Evolutionary conservation across 2,797 vertebrate species (phyloP), one percentile per base, ranked within the genome.

Genomic region (Semotilus atromaculatus): DNA sequence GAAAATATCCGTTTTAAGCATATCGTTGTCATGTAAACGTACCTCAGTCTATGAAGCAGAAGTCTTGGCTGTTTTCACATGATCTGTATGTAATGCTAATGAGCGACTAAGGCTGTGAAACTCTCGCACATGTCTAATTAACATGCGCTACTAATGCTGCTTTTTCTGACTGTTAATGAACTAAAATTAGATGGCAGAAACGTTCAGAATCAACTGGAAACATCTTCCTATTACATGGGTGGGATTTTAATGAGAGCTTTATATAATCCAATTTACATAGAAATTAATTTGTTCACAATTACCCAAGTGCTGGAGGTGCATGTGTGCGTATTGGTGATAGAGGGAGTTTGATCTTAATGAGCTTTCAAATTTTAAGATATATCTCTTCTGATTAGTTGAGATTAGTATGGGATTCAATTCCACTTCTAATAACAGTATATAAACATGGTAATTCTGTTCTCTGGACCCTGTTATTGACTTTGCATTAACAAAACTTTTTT

Each of bases 261-360:
- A 36, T 55, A 71, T 83, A 79, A 66, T 79, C 85, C 72, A 76
- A 73, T 83, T 83, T 70, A 70, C 48, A 67, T 55, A 13, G n/a
- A 85, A 87, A 87, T 87, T 48, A 71, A 87, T 77, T 71, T 40
- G 51, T 29, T 74, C 14, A 45, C 34, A 78, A 43, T 43, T 80
- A 26, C 26, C 38, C 4, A 43, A 60, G 13, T 11, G 58, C 68
- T 43, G 14, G 31, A 55, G 48, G 51, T 71, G 64, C 66, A 55
- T 36, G 45, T 34, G 19, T 74, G 48, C 8, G 19, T 72, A 18
- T 29, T 81, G 10, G 29, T 66, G 60, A 31, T 31, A 8, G 26
- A 62, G 29, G 6, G 26, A 31, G 62, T 31, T 31, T 31, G 38
- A 66, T 66, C 29, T 51, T 66, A 62, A 62, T 45, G 38, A 78